A percentile compares a stretch with the other conserved stretches of the same genome.
These are phyloP conservation scores for Drosophila punjabiensis DNA, from an alignment of 1,140 invertebrate species.

Conservation along the genomic window DNA sequence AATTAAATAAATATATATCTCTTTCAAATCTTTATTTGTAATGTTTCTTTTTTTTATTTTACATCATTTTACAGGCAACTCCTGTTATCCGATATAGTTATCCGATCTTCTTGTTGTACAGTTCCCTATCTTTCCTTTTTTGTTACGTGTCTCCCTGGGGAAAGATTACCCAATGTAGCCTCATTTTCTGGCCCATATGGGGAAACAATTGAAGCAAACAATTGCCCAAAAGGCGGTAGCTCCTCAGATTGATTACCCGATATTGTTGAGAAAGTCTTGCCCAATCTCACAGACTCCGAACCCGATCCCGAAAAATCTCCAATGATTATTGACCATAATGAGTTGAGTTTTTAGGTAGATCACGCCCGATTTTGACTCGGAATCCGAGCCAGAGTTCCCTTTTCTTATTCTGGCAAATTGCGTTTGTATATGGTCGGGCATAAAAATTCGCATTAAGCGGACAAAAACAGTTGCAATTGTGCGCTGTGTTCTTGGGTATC, in stretches of 20 bases:
- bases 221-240: conserved; percentile 59
- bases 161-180: conserved; percentile 30
- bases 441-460: conserved; percentile 76
- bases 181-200: conserved; percentile 60
- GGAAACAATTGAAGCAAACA: conserved; percentile 46
- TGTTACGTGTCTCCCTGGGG: conserved; percentile 12
- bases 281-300: conserved; percentile 17
- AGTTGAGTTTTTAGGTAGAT: conserved; percentile 72
- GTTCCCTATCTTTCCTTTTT: conserved; percentile 18
- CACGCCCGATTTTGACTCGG: conserved; percentile 46
- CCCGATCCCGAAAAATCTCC: conserved; percentile 25
- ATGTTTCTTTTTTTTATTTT: no score
- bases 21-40: background rate
- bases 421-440: conserved; percentile 65
- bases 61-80: background rate
- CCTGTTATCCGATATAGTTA: conserved; percentile 29
- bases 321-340: conserved; percentile 65
- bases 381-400: conserved; percentile 17
- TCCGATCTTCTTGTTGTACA: conserved; percentile 28
- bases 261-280: conserved; percentile 55
- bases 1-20: background rate
- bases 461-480: conserved; percentile 80
- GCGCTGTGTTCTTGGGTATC: conserved; percentile 35
- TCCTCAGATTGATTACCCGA: conserved; percentile 64
- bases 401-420: conserved; percentile 41